Conservation (phyloP, 2,113 vertebrate genomes). For the Trogon surrucura region DNA sequence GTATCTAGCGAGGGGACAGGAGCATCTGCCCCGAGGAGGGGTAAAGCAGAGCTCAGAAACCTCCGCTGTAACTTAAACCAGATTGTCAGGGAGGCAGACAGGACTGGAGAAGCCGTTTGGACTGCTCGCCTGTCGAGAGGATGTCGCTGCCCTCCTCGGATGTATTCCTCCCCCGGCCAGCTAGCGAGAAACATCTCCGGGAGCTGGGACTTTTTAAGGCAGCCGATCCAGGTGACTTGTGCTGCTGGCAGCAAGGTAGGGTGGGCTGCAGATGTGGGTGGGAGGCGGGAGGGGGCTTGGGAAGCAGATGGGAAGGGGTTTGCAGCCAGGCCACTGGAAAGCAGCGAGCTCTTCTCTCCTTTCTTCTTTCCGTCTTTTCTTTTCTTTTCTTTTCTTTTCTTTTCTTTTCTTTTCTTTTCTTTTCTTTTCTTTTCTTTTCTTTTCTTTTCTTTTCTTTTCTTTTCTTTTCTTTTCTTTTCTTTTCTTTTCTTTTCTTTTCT, state of each 20-base stretch:
- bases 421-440: neutral
- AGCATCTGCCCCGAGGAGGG: neutral
- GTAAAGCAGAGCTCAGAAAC: neutral
- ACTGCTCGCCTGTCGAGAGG: neutral
- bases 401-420: rapidly evolving
- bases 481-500: neutral
- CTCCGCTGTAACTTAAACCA: neutral
- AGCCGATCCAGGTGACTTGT: constrained; percentile 37
- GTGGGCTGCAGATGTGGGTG: constrained; percentile 7
- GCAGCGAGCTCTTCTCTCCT: neutral
- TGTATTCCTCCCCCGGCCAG: neutral
- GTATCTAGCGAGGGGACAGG: neutral
- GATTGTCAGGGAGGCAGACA: neutral
- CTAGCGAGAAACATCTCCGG: neutral
- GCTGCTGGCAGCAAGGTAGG: constrained; percentile 30
- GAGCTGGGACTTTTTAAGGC: neutral
- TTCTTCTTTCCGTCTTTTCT: too few species aligned
- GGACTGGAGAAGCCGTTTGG: neutral
- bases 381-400: rapidly evolving
- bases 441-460: neutral
- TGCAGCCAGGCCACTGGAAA: constrained; percentile 26
- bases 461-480: neutral
- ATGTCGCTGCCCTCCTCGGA: neutral
- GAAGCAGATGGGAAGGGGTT: constrained; percentile 13
- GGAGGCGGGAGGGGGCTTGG: constrained; percentile 7